Conservation (phyloP, 2,888 invertebrate species). For the Polymixis lichenea region DNA sequence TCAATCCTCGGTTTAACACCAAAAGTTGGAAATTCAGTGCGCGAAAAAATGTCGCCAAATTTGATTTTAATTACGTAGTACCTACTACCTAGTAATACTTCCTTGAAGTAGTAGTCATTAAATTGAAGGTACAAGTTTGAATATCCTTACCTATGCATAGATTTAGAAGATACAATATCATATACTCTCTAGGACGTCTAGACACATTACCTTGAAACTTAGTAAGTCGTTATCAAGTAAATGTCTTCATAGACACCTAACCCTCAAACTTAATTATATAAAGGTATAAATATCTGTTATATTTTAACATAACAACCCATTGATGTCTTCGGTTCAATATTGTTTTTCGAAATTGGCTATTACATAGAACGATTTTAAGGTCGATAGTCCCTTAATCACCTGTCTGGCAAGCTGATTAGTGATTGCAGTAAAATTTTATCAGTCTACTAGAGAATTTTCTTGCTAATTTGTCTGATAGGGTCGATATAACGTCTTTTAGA, state of each 20-base stretch:
- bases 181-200: slow-evolving; percentile 36
- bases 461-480: neutral
- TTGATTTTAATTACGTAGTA: too few species aligned
- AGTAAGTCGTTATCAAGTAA: slow-evolving; percentile 41
- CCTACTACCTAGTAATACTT: too few species aligned
- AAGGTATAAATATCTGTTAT: slow-evolving; percentile 33
- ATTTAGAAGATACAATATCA: slow-evolving; percentile 23
- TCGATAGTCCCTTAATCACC: slow-evolving; percentile 35
- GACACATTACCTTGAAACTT: slow-evolving; percentile 43
- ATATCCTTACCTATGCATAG: neutral
- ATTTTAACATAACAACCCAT: slow-evolving; percentile 41
- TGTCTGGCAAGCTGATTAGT: slow-evolving; percentile 35
- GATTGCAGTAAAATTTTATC: slow-evolving; percentile 34
- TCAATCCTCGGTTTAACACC: too few species aligned
- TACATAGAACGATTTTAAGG: slow-evolving; percentile 25
- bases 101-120: too few species aligned
- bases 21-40: too few species aligned
- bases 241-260: slow-evolving; percentile 36
- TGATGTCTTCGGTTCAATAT: slow-evolving; percentile 32
- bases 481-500: too few species aligned
- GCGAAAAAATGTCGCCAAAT: too few species aligned
- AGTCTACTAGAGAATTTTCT: neutral
- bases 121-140: neutral
- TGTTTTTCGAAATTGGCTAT: slow-evolving; percentile 41
- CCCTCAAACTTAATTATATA: slow-evolving; percentile 26